Percentiles rank a stretch among this genome's conserved stretches.
Evolutionary conservation across 2,888 invertebrate genomes (phyloP).

Genomic region (Orthosia incerta): DNA sequence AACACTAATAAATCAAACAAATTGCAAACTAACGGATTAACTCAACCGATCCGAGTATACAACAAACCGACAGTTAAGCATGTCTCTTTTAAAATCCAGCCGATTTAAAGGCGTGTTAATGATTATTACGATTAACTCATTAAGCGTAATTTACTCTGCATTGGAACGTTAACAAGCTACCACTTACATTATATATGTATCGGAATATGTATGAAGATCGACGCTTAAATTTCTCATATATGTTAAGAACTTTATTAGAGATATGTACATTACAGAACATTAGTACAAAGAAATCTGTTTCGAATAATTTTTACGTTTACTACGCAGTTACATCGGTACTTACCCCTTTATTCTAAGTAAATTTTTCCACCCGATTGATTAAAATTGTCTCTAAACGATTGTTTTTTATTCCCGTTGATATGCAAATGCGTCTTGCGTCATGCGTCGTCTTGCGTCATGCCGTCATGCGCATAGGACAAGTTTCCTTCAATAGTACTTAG

Average conservation of each 20-base stretch:
- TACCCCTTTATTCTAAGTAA: too few species aligned
- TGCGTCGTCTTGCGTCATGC: too few species aligned
- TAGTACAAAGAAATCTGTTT: background rate
- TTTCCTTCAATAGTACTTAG: too few species aligned
- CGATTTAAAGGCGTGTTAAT: slow-evolving; percentile 28
- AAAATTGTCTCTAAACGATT: too few species aligned
- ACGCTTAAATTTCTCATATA: slow-evolving; percentile 28
- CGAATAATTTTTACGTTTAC: background rate
- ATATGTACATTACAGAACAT: background rate
- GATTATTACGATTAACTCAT: slow-evolving; percentile 46
- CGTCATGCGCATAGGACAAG: too few species aligned
- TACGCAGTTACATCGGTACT: too few species aligned
- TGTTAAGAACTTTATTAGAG: slow-evolving; percentile 6
- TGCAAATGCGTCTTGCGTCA: too few species aligned
- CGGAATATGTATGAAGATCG: slow-evolving; percentile 32
- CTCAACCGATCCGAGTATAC: slow-evolving; percentile 12
- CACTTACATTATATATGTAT: slow-evolving; percentile 18
- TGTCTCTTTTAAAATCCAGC: slow-evolving; percentile 22
- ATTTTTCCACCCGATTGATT: too few species aligned
- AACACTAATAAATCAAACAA: slow-evolving; percentile 2
- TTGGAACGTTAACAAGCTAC: slow-evolving; percentile 40
- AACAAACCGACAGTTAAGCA: slow-evolving; percentile 6
- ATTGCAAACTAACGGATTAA: background rate
- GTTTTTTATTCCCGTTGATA: too few species aligned
- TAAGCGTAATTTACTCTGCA: slow-evolving; percentile 42